A percentile compares a stretch with the other conserved stretches of the same genome.
These are phyloP conservation scores for Unio pictorum DNA, from an alignment of 2,888 invertebrate genomes.

Conservation along the genomic window DNA sequence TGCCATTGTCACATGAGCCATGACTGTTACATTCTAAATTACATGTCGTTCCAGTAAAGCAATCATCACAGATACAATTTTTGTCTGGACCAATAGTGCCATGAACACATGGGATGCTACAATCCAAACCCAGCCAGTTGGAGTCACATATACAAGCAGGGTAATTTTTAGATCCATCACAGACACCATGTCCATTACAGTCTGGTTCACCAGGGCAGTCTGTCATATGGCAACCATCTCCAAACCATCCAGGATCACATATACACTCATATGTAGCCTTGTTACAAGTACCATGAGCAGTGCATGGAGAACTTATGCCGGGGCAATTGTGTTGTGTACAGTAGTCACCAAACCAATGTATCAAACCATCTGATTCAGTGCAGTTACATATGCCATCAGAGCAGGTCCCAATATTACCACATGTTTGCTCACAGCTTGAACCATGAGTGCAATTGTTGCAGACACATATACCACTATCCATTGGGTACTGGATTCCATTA, in stretches of 20 bases:
- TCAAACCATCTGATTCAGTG: conserved; percentile 8
- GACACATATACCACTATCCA: conserved; percentile 45
- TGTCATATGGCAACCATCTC: conserved; percentile 44
- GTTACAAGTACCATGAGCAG: conserved; percentile 26
- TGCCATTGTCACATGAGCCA: conserved; percentile 36
- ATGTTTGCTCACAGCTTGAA: conserved; percentile 26
- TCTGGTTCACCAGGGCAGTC: conserved; percentile 55
- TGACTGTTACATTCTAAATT: conserved; percentile 30
- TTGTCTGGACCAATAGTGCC: conserved; percentile 11
- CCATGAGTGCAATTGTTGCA: conserved; percentile 29
- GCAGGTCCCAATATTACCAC: conserved; percentile 38
- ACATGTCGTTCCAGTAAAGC: conserved; percentile 42
- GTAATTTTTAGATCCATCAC: conserved; percentile 33
- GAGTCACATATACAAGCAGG: conserved; percentile 36
- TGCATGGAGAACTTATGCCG: conserved; percentile 42
- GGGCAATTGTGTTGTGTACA: conserved; percentile 53
- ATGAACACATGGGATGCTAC: conserved; percentile 46
- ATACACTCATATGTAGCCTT: conserved; percentile 44
- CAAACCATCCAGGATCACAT: conserved; percentile 49
- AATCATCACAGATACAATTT: conserved; percentile 40
- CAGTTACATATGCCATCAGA: conserved; percentile 19
- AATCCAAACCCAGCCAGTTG: conserved; percentile 55
- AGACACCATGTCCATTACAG: conserved; percentile 43
- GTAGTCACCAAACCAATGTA: conserved; percentile 15
- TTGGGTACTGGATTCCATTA: conserved; percentile 46